phyloP scores from a whole-genome alignment of 2,113 vertebrate genomes.

The Psilopogon haemacephalus region DNA sequence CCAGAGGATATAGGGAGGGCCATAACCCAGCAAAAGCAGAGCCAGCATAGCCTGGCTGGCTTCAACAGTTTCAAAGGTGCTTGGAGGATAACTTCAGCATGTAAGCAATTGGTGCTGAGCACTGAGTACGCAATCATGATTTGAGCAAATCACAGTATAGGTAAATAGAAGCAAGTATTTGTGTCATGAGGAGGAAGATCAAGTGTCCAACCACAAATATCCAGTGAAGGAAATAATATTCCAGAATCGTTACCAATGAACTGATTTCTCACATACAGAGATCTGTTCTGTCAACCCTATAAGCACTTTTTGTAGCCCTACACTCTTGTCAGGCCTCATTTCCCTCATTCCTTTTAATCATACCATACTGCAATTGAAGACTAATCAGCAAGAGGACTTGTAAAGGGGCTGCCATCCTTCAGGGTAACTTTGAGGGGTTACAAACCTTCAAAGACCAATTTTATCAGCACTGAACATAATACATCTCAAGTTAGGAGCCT shows the following conservation, averaged over 20 bases:
- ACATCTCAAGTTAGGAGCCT: not conserved
- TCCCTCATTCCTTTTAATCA: not conserved
- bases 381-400: not conserved
- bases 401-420: not conserved
- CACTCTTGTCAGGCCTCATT: not conserved
- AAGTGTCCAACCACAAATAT: not conserved
- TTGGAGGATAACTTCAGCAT: not conserved
- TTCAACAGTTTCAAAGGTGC: not conserved
- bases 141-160: fast-evolving
- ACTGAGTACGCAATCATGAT: fast-evolving
- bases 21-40: not conserved
- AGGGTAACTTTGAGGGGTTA: not conserved
- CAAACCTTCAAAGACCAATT: not conserved
- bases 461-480: not conserved
- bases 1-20: not conserved
- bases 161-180: not conserved
- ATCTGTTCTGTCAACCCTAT: not conserved
- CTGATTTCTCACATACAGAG: not conserved
- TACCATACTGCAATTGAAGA: not conserved
- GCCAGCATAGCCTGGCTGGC: not conserved
- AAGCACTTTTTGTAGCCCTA: not conserved
- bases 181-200: not conserved
- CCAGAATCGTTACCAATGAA: not conserved
- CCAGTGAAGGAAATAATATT: not conserved
- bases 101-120: not conserved